These are phyloP conservation scores for Drosophila fuyamai DNA, from an alignment of 1,140 invertebrate genomes.

Conservation along the genomic window DNA sequence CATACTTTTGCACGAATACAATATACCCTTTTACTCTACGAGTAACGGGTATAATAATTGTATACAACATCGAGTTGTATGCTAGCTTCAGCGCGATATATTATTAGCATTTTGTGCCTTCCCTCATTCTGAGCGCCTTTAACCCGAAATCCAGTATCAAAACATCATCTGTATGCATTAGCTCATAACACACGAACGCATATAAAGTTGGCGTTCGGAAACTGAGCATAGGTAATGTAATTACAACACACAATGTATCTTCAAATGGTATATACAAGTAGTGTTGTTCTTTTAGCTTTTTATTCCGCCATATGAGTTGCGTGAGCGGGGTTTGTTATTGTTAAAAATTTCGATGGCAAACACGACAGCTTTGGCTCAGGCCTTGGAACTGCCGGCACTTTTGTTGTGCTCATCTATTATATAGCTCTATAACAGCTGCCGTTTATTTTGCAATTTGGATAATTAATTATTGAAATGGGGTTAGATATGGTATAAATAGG, in stretches of 20 bases:
- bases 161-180: constrained; percentile 70
- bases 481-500: constrained; percentile 15
- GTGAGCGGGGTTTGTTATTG: constrained; percentile 43
- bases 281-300: constrained; percentile 21
- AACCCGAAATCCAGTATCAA: constrained; percentile 19
- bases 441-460: constrained; percentile 58
- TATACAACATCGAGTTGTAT: constrained; percentile 20
- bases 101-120: no score
- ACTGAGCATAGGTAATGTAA: constrained; percentile 37
- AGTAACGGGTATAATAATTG: no score
- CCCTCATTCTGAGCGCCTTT: no score
- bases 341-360: constrained; percentile 21
- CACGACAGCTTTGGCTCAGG: constrained; percentile 25
- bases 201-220: constrained; percentile 47
- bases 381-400: constrained; percentile 22
- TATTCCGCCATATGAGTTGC: constrained; percentile 15
- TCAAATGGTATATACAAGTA: constrained; percentile 17
- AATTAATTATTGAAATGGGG: constrained; percentile 58
- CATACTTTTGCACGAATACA: no score
- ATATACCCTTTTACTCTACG: no score
- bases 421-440: constrained; percentile 25
- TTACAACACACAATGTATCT: constrained; percentile 40
- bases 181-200: constrained; percentile 37
- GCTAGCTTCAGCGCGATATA: constrained; percentile 5
- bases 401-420: constrained; percentile 22